Evolutionary conservation across 2,888 invertebrate species (phyloP).

Genomic region (Ichneumon xanthorius): DNA sequence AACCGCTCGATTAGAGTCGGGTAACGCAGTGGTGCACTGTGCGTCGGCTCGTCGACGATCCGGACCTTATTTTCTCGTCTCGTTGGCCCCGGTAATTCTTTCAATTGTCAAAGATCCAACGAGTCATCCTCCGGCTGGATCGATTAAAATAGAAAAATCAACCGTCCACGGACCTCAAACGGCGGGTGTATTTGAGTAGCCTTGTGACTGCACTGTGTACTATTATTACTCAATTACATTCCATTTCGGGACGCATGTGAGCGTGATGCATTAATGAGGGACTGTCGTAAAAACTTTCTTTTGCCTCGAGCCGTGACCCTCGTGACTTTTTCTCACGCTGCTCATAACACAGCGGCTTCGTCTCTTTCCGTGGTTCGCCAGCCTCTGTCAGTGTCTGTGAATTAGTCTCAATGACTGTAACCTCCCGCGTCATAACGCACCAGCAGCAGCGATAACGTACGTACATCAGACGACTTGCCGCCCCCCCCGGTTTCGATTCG

Average conservation of each 20-base stretch:
- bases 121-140: background rate
- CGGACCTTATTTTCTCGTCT: background rate
- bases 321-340: conserved; percentile 75
- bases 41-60: conserved; percentile 1
- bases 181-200: background rate
- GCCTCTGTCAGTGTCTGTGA: background rate
- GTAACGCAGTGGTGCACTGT: background rate
- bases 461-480: background rate
- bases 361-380: background rate
- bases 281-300: background rate
- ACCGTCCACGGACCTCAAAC: conserved; percentile 14
- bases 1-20: background rate
- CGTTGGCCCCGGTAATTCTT: conserved; percentile 21
- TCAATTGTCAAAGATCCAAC: conserved; percentile 55
- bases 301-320: conserved; percentile 10
- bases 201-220: background rate
- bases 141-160: conserved; percentile 25
- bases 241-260: background rate
- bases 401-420: conserved; percentile 2
- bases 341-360: conserved; percentile 55
- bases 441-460: background rate
- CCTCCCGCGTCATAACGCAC: background rate
- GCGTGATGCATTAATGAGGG: background rate
- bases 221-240: background rate
- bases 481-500: background rate